These are phyloP conservation scores for Ctenomys sociabilis DNA, from an alignment of 2,113 vertebrate species.

Conservation along the genomic window DNA sequence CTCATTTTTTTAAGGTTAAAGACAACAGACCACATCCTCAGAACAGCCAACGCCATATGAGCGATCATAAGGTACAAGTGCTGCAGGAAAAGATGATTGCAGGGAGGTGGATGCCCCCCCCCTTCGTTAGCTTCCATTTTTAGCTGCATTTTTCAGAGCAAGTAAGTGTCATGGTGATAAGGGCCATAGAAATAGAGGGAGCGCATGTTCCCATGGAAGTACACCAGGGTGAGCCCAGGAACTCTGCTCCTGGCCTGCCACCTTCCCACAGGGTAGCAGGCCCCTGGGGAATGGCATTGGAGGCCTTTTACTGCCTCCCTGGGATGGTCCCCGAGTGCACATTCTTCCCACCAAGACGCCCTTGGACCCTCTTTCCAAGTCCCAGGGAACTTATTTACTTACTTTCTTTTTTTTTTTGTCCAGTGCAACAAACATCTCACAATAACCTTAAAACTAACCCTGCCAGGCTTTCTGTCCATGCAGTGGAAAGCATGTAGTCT, in stretches of 20 bases:
- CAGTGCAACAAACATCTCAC: neutral
- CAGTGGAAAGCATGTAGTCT: fast-evolving
- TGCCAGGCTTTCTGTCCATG: neutral
- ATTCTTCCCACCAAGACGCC: neutral
- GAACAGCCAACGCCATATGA: neutral
- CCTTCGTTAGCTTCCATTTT: conserved; percentile 64
- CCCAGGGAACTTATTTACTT: no score
- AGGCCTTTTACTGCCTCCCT: neutral
- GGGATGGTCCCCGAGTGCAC: neutral
- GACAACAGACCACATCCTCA: neutral
- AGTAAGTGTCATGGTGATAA: conserved; percentile 78
- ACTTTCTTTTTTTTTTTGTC: neutral
- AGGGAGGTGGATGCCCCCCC: neutral
- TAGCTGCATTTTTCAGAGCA: conserved; percentile 75
- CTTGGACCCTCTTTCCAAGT: neutral
- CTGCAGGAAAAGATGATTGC: neutral
- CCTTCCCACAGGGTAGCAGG: neutral
- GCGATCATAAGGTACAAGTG: neutral
- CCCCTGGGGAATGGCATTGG: fast-evolving
- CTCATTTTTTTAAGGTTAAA: neutral
- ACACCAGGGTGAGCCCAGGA: neutral
- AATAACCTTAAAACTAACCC: neutral
- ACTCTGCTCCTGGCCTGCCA: neutral
- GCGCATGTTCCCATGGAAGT: conserved; percentile 72
- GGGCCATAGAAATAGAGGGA: conserved; percentile 74